Base-by-base conservation (phyloP, 1,140 invertebrate species). In the Hyphantria cunea region DNA sequence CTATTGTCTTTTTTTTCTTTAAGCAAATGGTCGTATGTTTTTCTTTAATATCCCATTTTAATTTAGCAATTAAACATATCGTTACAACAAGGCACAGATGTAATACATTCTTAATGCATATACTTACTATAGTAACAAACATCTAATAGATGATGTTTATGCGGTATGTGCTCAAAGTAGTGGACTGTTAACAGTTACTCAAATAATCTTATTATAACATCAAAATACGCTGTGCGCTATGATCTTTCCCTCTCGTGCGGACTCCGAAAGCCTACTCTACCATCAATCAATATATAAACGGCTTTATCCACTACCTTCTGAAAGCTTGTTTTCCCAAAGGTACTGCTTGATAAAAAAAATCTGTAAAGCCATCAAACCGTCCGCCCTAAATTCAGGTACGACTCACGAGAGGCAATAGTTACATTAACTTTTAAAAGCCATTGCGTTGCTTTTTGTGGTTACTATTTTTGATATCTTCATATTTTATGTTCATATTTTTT, bases 241-340 rank as follows among this genome's bases (percentile, higher is more conserved):
- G 82, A 79, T 82, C 72, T 74, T 78, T 76, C 74, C 72, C 70
- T 80, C 68, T 78, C 82, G 80, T 85, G 79, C 76, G 61, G 72
- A 77, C 76, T 82, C 72, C 72, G 64, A 71, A 79, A 79, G 81
- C 72, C 76, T 75, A 3, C 17, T 25, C 17, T 25, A 25, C n/a
- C 37, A 3, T 3, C 37, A 39, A 39, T 39, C 8, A 75, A 64
- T 48, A 52, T 69, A 79, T 66, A 76, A 80, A 76, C 71, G 78
- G 76, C 78, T 83, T 80, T 78, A 81, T 78, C 59, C 68, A 72
- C 65, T 65, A 62, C 50, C 54, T 68, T 54, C 64, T 54, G 62
- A 77, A 72, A 68, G 75, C 68, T 68, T 71, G 49, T 72, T 77
- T 77, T 74, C 63, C 68, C 63, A 58, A 61, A 69, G 56, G 68